Evolutionary conservation across 2,113 vertebrate genomes (phyloP).

Genomic region (Mirza zaza): DNA sequence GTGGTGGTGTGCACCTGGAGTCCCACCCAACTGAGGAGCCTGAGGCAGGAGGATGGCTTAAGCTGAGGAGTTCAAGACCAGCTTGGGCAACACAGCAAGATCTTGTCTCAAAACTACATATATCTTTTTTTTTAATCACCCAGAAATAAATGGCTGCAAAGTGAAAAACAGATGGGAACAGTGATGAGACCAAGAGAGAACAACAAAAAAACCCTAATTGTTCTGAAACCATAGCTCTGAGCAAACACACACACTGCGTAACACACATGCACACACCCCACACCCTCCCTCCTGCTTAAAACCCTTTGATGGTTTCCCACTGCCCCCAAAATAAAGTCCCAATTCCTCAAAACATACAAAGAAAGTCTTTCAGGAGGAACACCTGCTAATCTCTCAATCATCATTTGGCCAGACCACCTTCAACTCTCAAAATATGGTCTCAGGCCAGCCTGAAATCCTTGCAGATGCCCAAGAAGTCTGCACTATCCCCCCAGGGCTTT

Average conservation of each 20-base stretch:
- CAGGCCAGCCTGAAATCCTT: not conserved
- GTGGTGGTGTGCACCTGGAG: not conserved
- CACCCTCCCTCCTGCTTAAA: not conserved
- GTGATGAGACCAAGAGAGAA: not conserved
- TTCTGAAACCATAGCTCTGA: not conserved
- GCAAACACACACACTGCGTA: not conserved
- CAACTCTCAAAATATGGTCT: not conserved
- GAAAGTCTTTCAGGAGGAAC: not conserved
- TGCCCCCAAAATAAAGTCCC: not conserved
- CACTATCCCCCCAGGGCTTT: not conserved
- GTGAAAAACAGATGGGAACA: not conserved
- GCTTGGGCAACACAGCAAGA: not conserved
- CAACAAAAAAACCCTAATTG: not conserved
- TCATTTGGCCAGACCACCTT: not conserved
- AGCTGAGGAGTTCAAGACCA: not conserved
- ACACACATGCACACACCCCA: not conserved
- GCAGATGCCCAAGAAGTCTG: not conserved
- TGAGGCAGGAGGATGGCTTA: not conserved
- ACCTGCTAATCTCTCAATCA: not conserved
- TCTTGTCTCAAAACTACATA: not conserved
- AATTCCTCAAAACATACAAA: slow-evolving; percentile 38
- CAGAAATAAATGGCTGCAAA: not conserved
- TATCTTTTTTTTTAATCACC: not conserved
- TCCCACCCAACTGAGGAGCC: not conserved
- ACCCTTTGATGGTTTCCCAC: not conserved